These are phyloP conservation scores for Athrips mouffetella DNA, from an alignment of 2,888 invertebrate genomes.

Conservation along the genomic window DNA sequence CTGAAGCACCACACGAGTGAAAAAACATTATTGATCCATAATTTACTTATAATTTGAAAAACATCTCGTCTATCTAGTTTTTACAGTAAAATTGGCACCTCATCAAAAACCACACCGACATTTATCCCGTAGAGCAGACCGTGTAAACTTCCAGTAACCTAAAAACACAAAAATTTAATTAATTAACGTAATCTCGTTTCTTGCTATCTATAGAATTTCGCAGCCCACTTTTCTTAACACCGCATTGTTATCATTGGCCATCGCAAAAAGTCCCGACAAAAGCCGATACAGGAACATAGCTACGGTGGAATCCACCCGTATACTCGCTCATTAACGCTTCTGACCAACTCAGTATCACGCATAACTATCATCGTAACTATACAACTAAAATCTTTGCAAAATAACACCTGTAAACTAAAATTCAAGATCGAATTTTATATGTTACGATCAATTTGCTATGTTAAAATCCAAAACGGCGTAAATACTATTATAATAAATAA, in stretches of 20 bases:
- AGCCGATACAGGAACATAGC: conserved; percentile 68
- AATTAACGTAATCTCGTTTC: conserved; percentile 20
- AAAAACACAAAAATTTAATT: conserved; percentile 15
- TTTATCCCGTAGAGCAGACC: conserved; percentile 1
- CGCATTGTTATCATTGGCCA: conserved; percentile 70
- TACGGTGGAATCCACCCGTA: conserved; percentile 63
- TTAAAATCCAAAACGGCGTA: conserved; percentile 17
- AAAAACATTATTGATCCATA: too few relatives aligned
- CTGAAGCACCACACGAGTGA: too few relatives aligned
- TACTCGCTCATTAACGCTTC: conserved; percentile 74
- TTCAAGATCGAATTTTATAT: background rate
- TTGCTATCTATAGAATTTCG: conserved; percentile 56
- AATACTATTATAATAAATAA: background rate
- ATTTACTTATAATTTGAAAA: too few relatives aligned
- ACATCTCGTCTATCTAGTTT: too few relatives aligned
- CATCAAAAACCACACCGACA: background rate
- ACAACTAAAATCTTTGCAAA: conserved; percentile 15
- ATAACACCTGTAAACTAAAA: conserved; percentile 17
- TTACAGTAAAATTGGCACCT: background rate
- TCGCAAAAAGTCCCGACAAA: conserved; percentile 77
- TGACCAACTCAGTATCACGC: conserved; percentile 38
- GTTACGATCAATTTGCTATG: background rate
- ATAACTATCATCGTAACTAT: conserved; percentile 37
- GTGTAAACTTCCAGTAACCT: conserved; percentile 1
- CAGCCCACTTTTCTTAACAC: conserved; percentile 58